Evolutionary conservation across 1,140 invertebrate genomes (phyloP).

Genomic region (Ceratina australensis): DNA sequence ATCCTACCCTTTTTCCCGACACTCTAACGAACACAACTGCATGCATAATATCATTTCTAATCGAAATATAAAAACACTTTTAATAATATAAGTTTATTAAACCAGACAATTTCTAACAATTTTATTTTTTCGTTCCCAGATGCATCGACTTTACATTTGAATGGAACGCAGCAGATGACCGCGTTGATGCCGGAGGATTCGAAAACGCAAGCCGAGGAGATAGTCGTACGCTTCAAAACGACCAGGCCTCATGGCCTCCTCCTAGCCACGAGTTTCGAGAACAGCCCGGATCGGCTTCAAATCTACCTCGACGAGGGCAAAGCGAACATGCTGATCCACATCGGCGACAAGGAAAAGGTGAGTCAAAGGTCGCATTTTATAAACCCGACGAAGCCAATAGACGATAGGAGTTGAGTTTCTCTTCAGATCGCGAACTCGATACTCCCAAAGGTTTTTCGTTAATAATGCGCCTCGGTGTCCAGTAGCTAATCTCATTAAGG

Average conservation of each 20-base stretch:
- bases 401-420: background rate
- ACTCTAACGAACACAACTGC: too few relatives aligned
- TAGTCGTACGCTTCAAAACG: conserved; percentile 93
- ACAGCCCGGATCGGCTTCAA: conserved; percentile 89
- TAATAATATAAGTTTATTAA: background rate
- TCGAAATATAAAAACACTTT: background rate
- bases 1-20: too few relatives aligned
- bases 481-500: background rate
- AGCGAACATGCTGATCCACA: conserved; percentile 88
- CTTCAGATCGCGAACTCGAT: background rate
- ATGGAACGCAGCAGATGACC: conserved; percentile 92
- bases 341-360: conserved; percentile 93
- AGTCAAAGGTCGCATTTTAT: background rate
- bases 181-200: conserved; percentile 89
- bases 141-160: conserved; percentile 91
- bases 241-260: conserved; percentile 86
- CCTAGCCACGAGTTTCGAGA: conserved; percentile 87
- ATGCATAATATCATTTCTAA: too few relatives aligned
- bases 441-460: background rate
- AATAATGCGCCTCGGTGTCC: background rate
- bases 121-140: conserved; percentile 80
- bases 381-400: background rate
- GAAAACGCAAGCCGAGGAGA: conserved; percentile 94
- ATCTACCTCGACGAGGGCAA: conserved; percentile 90
- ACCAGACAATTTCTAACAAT: too few relatives aligned